Evolutionary conservation across 2,797 vertebrate genomes (phyloP).

Genomic region (Microcaecilia unicolor): DNA sequence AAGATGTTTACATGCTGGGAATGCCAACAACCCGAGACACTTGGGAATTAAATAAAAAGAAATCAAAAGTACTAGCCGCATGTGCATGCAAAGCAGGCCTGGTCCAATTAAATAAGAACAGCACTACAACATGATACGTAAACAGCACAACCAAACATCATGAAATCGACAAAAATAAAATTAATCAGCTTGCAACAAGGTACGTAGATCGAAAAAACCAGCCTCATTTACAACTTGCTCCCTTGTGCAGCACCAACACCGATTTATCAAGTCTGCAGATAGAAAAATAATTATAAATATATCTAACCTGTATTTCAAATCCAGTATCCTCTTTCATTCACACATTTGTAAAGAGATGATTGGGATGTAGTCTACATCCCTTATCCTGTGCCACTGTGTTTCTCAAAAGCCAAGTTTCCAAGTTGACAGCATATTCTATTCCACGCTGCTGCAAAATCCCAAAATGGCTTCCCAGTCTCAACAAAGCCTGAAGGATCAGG

Average conservation of each 20-base stretch:
- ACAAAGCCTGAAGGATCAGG: slow-evolving; percentile 74
- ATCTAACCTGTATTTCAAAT: slow-evolving; percentile 7
- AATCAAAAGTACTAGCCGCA: not conserved
- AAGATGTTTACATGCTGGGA: rapidly evolving
- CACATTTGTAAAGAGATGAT: not conserved
- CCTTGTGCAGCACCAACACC: too few species aligned
- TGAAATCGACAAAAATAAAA: not conserved
- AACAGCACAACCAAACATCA: not conserved
- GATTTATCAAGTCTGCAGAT: too few species aligned
- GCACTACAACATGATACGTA: not conserved
- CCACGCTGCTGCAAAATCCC: slow-evolving; percentile 58
- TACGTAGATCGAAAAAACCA: rapidly evolving
- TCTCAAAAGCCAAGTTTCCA: slow-evolving; percentile 36
- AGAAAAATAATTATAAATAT: not conserved
- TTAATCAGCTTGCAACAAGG: not conserved
- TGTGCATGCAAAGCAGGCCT: not conserved
- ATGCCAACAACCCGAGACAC: rapidly evolving
- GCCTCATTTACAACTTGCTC: not conserved
- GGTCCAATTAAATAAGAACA: not conserved
- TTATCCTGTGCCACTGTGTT: not conserved
- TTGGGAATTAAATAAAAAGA: too few species aligned
- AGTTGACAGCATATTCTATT: slow-evolving; percentile 22
- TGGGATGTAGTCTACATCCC: not conserved
- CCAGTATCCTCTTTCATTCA: not conserved
- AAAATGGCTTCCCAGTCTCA: slow-evolving; percentile 85